Evolutionary conservation across 1,140 invertebrate species (phyloP).

Genomic region (Drosophila parabipectinata): DNA sequence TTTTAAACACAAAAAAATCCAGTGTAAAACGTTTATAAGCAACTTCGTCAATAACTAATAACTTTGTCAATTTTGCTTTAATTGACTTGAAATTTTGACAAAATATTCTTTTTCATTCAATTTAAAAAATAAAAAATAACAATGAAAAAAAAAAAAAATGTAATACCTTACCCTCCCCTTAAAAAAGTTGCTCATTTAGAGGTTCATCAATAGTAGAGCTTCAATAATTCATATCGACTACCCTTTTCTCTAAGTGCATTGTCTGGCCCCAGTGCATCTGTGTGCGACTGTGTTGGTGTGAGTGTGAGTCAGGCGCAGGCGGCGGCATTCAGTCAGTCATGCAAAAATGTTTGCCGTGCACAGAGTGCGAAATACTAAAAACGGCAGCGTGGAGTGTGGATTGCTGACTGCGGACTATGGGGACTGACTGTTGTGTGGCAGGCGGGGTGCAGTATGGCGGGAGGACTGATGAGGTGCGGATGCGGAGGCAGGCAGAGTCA

Average conservation of each 20-base stretch:
- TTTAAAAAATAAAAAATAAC: no score
- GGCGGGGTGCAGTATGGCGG: neutral
- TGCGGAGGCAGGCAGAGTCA: slow-evolving; percentile 35
- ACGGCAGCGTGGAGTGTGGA: slow-evolving; percentile 64
- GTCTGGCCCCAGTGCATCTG: slow-evolving; percentile 55
- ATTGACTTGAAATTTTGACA: no score
- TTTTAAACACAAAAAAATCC: no score
- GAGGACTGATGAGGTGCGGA: slow-evolving; percentile 6
- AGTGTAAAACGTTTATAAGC: no score
- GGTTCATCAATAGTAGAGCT: no score
- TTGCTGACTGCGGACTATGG: slow-evolving; percentile 21
- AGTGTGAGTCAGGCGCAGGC: slow-evolving; percentile 73
- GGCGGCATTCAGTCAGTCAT: slow-evolving; percentile 76
- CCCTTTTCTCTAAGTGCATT: slow-evolving; percentile 15
- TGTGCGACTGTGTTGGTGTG: slow-evolving; percentile 23
- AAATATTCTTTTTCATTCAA: no score
- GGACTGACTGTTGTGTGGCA: neutral
- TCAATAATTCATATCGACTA: neutral
- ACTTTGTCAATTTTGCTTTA: no score
- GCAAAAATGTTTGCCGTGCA: slow-evolving; percentile 79
- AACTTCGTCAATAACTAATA: no score
- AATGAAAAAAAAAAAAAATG: no score
- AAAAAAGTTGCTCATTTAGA: neutral
- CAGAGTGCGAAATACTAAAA: slow-evolving; percentile 79
- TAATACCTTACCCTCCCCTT: no score